Conservation (phyloP, 2,888 invertebrate genomes). For the Clanis bilineata region DNA sequence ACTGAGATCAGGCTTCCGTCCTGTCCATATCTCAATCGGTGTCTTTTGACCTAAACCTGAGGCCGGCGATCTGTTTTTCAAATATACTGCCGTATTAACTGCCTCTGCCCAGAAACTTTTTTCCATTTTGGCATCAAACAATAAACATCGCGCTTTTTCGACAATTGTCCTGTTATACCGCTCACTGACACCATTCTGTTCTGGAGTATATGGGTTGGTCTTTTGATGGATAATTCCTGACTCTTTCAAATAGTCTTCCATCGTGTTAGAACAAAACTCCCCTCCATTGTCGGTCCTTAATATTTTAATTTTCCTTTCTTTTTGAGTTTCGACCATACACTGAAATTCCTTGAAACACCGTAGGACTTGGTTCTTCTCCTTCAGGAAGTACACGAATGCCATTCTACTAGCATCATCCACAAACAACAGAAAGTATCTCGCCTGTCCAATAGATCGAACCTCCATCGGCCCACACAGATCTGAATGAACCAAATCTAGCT, state of each 20-base stretch:
- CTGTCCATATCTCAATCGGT: conserved; percentile 25
- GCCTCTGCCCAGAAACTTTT: conserved; percentile 24
- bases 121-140: conserved; percentile 16
- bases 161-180: conserved; percentile 19
- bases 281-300: not conserved
- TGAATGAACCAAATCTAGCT: not conserved
- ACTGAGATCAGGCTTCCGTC: not conserved
- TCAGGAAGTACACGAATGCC: conserved; percentile 4
- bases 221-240: not conserved
- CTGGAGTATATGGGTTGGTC: conserved; percentile 13
- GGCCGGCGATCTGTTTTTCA: conserved; percentile 12
- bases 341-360: not conserved
- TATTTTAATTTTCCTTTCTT: not conserved
- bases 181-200: conserved; percentile 24
- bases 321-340: not conserved
- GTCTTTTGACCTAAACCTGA: conserved; percentile 18
- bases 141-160: conserved; percentile 22
- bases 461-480: conserved; percentile 6
- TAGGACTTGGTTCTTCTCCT: not conserved
- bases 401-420: conserved; percentile 1
- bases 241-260: not conserved
- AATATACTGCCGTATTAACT: conserved; percentile 19
- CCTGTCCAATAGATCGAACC: not conserved
- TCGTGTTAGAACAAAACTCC: conserved; percentile 3
- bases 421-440: not conserved